phyloP scores from a whole-genome alignment of 1,140 invertebrate genomes.

The Drosophila asahinai region DNA sequence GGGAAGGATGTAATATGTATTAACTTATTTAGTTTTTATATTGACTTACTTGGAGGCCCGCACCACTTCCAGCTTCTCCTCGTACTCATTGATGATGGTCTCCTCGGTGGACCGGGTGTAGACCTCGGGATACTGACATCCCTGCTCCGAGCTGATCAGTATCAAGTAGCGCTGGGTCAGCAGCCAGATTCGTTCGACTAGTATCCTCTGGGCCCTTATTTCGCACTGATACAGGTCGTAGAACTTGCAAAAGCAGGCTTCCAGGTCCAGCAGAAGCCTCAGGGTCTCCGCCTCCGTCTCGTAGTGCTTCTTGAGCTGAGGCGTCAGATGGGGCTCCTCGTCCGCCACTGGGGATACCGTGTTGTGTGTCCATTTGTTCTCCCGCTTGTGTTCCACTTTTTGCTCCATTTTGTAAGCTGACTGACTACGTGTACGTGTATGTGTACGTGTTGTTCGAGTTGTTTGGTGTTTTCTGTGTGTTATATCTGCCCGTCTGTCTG shows the following conservation, averaged over 20 bases:
- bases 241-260: slow-evolving; percentile 33
- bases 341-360: neutral
- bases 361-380: neutral
- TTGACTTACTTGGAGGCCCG: slow-evolving; percentile 53
- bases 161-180: slow-evolving; percentile 67
- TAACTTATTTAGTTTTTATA: neutral
- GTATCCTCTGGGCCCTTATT: slow-evolving; percentile 44
- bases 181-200: slow-evolving; percentile 62
- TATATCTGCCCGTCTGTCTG: slow-evolving; percentile 18
- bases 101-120: slow-evolving; percentile 71
- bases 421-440: slow-evolving; percentile 9
- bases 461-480: slow-evolving; percentile 3
- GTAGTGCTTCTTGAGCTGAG: slow-evolving; percentile 53
- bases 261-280: slow-evolving; percentile 45
- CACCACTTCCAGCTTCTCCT: slow-evolving; percentile 61
- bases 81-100: slow-evolving; percentile 69
- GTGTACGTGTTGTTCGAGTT: slow-evolving; percentile 1
- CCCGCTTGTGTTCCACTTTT: neutral
- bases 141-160: slow-evolving; percentile 59
- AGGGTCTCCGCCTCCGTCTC: slow-evolving; percentile 58
- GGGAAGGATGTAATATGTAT: neutral
- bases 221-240: slow-evolving; percentile 60
- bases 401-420: slow-evolving; percentile 31
- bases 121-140: slow-evolving; percentile 67
- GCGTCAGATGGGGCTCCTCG: slow-evolving; percentile 56